Conservation (phyloP, 2,888 invertebrate genomes). For the Coremacera marginata region DNA sequence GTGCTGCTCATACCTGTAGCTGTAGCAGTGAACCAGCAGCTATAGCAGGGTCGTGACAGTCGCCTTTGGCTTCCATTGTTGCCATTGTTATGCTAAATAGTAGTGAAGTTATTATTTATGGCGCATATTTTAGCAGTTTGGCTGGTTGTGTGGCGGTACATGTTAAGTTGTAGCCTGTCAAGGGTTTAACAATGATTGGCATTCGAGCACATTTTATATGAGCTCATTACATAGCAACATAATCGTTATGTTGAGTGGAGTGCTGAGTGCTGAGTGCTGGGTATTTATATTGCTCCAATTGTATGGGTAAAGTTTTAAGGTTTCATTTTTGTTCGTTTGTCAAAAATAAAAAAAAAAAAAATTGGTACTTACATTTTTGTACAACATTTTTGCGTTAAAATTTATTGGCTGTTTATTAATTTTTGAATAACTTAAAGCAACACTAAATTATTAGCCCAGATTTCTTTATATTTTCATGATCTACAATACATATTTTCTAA, state of each 20-base stretch:
- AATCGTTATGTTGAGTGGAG: neutral
- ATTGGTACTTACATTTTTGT: too few relatives aligned
- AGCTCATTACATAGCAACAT: constrained; percentile 19
- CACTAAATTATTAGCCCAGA: too few relatives aligned
- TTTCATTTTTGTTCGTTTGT: too few relatives aligned
- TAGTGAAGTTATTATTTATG: constrained; percentile 21
- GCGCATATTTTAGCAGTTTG: constrained; percentile 21
- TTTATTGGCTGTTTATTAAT: too few relatives aligned
- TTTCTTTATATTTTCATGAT: too few relatives aligned
- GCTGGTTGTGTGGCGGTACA: neutral
- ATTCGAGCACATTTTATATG: constrained; percentile 10
- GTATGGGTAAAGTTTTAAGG: too few relatives aligned
- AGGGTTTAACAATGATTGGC: constrained; percentile 15
- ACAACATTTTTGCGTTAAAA: too few relatives aligned
- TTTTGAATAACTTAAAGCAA: too few relatives aligned
- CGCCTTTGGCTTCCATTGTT: neutral
- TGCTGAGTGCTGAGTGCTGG: too few relatives aligned
- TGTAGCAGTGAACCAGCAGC: neutral
- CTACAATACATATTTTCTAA: too few relatives aligned
- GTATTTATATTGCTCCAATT: too few relatives aligned
- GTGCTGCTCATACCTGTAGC: constrained; percentile 17
- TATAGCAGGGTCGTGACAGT: neutral
- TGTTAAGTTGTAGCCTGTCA: neutral
- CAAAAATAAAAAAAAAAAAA: too few relatives aligned
- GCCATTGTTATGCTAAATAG: constrained; percentile 22